A percentile compares a stretch with the other conserved stretches of the same genome.
Evolutionary conservation across 1,140 invertebrate species (phyloP).

Genomic region (Drosophila kepulauana): DNA sequence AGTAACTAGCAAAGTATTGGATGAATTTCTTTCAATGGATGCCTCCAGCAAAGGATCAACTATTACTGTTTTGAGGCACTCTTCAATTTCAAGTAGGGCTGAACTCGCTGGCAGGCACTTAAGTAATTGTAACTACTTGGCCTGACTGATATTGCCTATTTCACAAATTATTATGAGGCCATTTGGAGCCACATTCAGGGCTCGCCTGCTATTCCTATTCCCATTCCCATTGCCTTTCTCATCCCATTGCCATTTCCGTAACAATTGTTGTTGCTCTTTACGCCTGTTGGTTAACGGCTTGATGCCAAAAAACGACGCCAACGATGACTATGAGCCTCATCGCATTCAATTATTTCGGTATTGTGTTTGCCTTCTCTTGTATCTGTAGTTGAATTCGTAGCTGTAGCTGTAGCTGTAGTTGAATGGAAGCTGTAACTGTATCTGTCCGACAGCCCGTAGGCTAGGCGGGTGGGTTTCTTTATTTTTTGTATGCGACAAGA

Average conservation of each 20-base stretch:
- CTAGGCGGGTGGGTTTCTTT: conserved; percentile 13
- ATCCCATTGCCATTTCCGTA: conserved; percentile 21
- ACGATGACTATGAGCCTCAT: conserved; percentile 77
- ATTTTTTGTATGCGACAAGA: conserved; percentile 23
- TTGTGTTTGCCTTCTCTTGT: conserved; percentile 61
- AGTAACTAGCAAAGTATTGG: too few species aligned
- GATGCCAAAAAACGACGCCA: conserved; percentile 77
- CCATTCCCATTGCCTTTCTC: conserved; percentile 15
- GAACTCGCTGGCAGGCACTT: conserved; percentile 68
- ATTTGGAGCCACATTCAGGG: conserved; percentile 75
- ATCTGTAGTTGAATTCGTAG: conserved; percentile 5
- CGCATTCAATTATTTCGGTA: conserved; percentile 83
- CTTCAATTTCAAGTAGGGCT: conserved; percentile 34
- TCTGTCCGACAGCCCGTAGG: conserved; percentile 31
- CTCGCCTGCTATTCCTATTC: conserved; percentile 1
- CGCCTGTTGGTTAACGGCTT: conserved; percentile 83
- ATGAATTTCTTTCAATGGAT: too few species aligned
- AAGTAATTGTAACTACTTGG: conserved; percentile 82
- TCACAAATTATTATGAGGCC: conserved; percentile 82
- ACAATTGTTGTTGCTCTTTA: conserved; percentile 54
- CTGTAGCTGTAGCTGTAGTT: not conserved
- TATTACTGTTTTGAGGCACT: conserved; percentile 10
- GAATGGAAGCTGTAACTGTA: conserved; percentile 15
- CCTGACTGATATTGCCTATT: conserved; percentile 82
- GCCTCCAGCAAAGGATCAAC: conserved; percentile 1